phyloP scores from a whole-genome alignment of 2,113 vertebrate species.

The Serilophus lunatus region DNA sequence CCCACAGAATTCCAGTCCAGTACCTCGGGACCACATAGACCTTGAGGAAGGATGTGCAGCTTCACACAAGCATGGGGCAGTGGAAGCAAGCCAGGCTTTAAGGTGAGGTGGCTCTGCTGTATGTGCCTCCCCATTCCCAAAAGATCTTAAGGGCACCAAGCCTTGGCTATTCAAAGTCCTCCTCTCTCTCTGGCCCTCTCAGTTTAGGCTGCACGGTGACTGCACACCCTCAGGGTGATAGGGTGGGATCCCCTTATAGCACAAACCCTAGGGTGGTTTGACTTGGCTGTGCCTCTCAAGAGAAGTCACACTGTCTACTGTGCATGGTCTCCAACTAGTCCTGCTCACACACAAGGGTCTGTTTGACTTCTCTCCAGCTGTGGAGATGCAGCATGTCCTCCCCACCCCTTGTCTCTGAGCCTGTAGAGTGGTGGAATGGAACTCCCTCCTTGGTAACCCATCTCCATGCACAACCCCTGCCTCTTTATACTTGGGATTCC shows the following conservation, averaged over 20 bases:
- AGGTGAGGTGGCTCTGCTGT: background rate
- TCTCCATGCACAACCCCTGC: background rate
- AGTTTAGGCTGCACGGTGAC: background rate
- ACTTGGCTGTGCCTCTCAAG: background rate
- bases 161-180: background rate
- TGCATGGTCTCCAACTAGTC: background rate
- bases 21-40: background rate
- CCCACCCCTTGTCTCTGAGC: background rate
- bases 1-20: background rate
- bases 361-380: fast-evolving
- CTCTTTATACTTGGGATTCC: background rate
- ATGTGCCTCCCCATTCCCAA: background rate
- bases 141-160: background rate
- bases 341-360: background rate
- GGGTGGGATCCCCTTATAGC: background rate
- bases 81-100: background rate
- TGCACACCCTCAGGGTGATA: fast-evolving
- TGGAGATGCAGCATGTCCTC: background rate
- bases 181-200: background rate
- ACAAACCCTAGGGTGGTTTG: background rate
- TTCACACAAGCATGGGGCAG: fast-evolving
- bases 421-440: background rate
- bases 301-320: background rate
- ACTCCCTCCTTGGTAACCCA: background rate
- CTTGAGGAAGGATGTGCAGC: background rate